Percentiles rank a stretch among this genome's conserved stretches.
phyloP scores from a whole-genome alignment of 92 coral and sea anemone species.

The Porites lobata region DNA sequence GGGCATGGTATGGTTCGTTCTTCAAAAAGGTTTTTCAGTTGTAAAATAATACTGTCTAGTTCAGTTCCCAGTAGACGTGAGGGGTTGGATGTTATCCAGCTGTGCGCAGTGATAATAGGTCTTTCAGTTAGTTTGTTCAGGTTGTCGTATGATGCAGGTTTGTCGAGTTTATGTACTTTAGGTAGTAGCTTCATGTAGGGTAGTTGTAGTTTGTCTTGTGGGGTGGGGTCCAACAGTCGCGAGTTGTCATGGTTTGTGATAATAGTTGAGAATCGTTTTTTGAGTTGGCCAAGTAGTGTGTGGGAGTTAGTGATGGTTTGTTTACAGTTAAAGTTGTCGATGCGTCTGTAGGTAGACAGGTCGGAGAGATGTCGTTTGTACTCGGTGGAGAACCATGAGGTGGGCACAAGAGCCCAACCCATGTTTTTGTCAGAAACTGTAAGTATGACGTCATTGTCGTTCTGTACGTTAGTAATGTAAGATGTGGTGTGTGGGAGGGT shows the following conservation, averaged over 20 bases:
- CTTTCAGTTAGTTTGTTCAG: too few relatives aligned
- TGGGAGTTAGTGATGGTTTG: not conserved
- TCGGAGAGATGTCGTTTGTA: not conserved
- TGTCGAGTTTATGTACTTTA: too few relatives aligned
- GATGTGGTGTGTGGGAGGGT: not conserved
- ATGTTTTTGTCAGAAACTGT: not conserved
- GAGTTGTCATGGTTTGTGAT: not conserved
- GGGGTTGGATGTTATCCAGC: too few relatives aligned
- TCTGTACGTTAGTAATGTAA: too few relatives aligned
- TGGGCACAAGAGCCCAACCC: too few relatives aligned
- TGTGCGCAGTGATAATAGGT: too few relatives aligned
- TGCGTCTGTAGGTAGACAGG: not conserved
- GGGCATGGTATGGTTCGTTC: too few relatives aligned
- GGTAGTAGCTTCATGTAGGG: too few relatives aligned
- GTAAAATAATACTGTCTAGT: not conserved
- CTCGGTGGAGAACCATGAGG: slow-evolving; percentile 26
- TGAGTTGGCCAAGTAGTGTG: not conserved
- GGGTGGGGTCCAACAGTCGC: too few relatives aligned
- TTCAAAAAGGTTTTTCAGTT: not conserved
- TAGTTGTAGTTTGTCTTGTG: too few relatives aligned
- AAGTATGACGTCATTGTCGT: slow-evolving; percentile 4
- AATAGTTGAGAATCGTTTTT: not conserved
- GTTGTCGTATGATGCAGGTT: too few relatives aligned
- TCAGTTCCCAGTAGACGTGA: too few relatives aligned
- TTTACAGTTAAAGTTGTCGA: slow-evolving; percentile 14